These are phyloP conservation scores for Arge pagana DNA, from an alignment of 2,888 invertebrate species.

Conservation along the genomic window DNA sequence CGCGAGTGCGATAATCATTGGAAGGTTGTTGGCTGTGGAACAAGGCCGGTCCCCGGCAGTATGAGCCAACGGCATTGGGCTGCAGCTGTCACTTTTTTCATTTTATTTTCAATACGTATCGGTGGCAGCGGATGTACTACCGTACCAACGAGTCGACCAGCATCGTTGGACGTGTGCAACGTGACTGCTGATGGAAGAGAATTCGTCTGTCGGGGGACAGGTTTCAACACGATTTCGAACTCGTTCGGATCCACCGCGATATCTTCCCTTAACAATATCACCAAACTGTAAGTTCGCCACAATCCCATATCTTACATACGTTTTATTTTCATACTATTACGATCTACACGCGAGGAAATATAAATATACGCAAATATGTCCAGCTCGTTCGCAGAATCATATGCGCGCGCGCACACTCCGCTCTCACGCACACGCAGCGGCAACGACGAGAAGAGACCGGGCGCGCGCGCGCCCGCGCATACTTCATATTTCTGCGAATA, in stretches of 20 bases:
- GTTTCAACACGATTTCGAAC: slow-evolving; percentile 40
- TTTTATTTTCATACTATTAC: no score
- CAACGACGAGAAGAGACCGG: no score
- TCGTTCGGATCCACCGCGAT: slow-evolving; percentile 32
- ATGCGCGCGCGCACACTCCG: no score
- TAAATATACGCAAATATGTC: no score
- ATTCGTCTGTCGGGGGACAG: slow-evolving; percentile 44
- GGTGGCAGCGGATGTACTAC: slow-evolving; percentile 28
- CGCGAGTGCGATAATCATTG: no score
- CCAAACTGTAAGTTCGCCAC: slow-evolving; percentile 49
- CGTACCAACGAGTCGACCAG: slow-evolving; percentile 26
- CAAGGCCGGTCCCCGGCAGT: slow-evolving; percentile 19
- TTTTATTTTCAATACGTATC: slow-evolving; percentile 29
- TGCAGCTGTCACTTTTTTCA: slow-evolving; percentile 16
- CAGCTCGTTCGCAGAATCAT: no score
- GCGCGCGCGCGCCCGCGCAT: no score
- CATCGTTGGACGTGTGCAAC: slow-evolving; percentile 37
- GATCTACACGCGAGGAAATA: no score
- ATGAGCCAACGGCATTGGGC: slow-evolving; percentile 19
- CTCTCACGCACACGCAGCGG: no score
- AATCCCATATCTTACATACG: no score
- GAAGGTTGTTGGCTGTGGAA: no score
- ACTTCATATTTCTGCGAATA: no score
- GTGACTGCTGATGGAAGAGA: slow-evolving; percentile 45
- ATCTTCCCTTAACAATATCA: slow-evolving; percentile 40